phyloP scores from a whole-genome alignment of 2,888 invertebrate genomes.

The Lypha dubia region DNA sequence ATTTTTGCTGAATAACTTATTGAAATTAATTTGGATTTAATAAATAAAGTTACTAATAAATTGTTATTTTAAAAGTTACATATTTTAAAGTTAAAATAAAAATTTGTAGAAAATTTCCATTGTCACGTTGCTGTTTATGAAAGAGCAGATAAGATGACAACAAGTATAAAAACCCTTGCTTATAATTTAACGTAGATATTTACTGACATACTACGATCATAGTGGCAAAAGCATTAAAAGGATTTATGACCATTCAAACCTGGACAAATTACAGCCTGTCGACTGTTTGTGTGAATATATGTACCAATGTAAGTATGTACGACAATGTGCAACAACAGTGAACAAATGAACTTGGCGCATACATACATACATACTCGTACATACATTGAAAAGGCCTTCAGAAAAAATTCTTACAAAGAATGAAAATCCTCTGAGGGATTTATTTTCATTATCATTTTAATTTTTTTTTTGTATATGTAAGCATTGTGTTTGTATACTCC shows the following conservation, averaged over 20 bases:
- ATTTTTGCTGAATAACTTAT: too few relatives aligned
- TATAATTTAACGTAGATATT: slow-evolving; percentile 15
- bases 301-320: neutral
- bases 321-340: slow-evolving; percentile 27
- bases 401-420: slow-evolving; percentile 19
- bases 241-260: slow-evolving; percentile 66
- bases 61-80: too few relatives aligned
- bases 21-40: too few relatives aligned
- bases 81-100: too few relatives aligned
- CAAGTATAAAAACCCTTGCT: neutral
- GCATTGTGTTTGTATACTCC: neutral
- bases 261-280: slow-evolving; percentile 51
- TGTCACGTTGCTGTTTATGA: slow-evolving; percentile 19
- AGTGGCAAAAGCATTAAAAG: slow-evolving; percentile 29
- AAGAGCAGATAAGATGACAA: neutral
- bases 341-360: slow-evolving; percentile 44
- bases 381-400: slow-evolving; percentile 61
- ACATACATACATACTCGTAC: too few relatives aligned
- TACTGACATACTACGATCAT: neutral
- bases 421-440: slow-evolving; percentile 55
- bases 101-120: slow-evolving; percentile 19
- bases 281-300: too few relatives aligned
- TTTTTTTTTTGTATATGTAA: neutral
- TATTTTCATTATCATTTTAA: neutral
- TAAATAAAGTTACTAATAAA: too few relatives aligned